phyloP scores from a whole-genome alignment of 2,797 vertebrate species.

The Myotis pilosus region DNA sequence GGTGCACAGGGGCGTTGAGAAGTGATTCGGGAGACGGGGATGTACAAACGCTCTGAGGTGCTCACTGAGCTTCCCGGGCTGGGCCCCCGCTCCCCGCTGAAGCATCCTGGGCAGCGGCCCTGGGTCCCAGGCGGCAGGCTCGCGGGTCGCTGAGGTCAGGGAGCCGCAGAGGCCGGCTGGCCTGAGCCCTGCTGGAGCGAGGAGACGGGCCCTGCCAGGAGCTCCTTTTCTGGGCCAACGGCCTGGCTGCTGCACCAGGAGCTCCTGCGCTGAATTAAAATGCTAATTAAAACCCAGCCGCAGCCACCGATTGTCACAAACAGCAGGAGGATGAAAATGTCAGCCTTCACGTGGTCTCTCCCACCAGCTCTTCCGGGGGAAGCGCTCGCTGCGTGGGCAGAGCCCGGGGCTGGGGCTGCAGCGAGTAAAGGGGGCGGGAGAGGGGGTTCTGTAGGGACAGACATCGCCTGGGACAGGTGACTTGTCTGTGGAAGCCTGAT shows the following conservation, averaged over 20 bases:
- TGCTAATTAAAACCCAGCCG: slow-evolving; percentile 57
- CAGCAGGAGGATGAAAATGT: slow-evolving; percentile 65
- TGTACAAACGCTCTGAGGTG: not conserved
- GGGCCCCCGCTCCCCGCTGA: not conserved
- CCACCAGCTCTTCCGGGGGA: not conserved
- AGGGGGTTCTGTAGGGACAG: not conserved
- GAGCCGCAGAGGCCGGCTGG: accelerated
- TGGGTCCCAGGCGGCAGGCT: accelerated
- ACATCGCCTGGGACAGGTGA: not conserved
- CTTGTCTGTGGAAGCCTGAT: not conserved
- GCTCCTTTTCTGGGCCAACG: not conserved
- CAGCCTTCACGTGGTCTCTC: slow-evolving; percentile 39
- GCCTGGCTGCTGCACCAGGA: slow-evolving; percentile 50
- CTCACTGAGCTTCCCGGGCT: not conserved
- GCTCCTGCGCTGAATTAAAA: slow-evolving; percentile 61
- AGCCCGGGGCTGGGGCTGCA: not conserved
- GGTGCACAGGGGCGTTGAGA: not conserved
- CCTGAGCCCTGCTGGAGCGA: not conserved
- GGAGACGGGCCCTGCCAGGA: not conserved
- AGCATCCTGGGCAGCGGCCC: not conserved
- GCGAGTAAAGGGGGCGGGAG: not conserved
- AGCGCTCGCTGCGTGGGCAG: not conserved
- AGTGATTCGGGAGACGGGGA: accelerated
- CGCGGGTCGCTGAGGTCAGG: accelerated
- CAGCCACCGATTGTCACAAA: slow-evolving; percentile 42